Evolutionary conservation across 2,113 vertebrate genomes (phyloP).

Genomic region (Syngnathus floridae): DNA sequence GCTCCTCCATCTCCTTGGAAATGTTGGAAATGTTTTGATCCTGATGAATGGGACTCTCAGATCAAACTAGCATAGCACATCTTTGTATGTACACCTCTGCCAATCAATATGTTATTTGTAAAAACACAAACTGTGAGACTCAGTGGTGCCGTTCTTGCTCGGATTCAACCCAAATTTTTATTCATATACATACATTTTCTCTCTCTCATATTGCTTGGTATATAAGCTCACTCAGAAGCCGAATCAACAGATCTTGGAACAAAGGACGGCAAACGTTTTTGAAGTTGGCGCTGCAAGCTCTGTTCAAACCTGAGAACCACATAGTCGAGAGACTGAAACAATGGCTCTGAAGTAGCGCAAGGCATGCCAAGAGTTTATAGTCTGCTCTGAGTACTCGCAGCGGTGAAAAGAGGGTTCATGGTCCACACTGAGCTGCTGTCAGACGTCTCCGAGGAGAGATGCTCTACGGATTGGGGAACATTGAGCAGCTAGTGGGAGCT

Average conservation of each 20-base stretch:
- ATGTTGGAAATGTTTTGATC: slow-evolving; percentile 1
- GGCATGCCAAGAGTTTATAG: slow-evolving; percentile 63
- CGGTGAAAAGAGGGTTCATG: slow-evolving; percentile 44
- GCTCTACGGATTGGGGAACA: slow-evolving; percentile 37
- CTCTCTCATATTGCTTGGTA: too few species aligned
- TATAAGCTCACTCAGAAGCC: slow-evolving; percentile 2
- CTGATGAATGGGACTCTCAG: background rate
- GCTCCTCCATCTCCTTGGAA: background rate
- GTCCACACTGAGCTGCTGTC: slow-evolving; percentile 39
- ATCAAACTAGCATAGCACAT: background rate
- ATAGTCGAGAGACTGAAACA: slow-evolving; percentile 47
- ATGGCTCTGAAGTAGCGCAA: slow-evolving; percentile 48
- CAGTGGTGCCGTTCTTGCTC: too few species aligned
- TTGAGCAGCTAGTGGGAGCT: slow-evolving; percentile 40
- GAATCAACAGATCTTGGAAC: slow-evolving; percentile 35
- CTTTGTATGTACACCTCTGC: background rate
- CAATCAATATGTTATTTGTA: background rate
- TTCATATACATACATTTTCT: too few species aligned
- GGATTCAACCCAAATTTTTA: too few species aligned
- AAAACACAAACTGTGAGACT: background rate
- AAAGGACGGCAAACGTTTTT: slow-evolving; percentile 48
- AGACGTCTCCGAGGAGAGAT: slow-evolving; percentile 36
- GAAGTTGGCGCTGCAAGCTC: slow-evolving; percentile 16
- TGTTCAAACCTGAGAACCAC: slow-evolving; percentile 45
- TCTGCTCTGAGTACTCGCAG: slow-evolving; percentile 45